Conservation (phyloP, 1,140 invertebrate genomes). For the Pentalonia nigronervosa region DNA sequence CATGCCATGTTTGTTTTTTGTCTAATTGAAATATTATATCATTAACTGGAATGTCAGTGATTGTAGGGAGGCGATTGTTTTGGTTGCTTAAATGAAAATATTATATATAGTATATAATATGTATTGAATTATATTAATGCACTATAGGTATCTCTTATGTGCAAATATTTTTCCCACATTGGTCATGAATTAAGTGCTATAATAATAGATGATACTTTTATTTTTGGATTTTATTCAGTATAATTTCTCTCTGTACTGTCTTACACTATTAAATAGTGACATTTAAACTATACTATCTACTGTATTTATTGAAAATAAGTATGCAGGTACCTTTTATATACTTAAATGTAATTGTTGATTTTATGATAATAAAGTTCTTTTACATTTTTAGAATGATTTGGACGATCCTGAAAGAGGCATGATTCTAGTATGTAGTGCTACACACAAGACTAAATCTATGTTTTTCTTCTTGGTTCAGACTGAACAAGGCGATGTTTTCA, state of each 20-base stretch:
- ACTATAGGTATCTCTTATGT: constrained; percentile 52
- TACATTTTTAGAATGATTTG: constrained; percentile 83
- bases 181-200: constrained; percentile 45
- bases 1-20: too few relatives aligned
- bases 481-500: constrained; percentile 97
- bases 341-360: background rate
- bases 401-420: constrained; percentile 99
- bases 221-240: background rate
- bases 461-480: constrained; percentile 96
- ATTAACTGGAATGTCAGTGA: too few relatives aligned
- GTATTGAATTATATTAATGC: background rate
- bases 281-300: background rate
- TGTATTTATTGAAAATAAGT: background rate
- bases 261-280: background rate
- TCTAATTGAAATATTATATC: too few relatives aligned
- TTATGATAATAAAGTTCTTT: background rate
- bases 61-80: too few relatives aligned
- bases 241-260: background rate
- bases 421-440: constrained; percentile 99
- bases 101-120: too few relatives aligned
- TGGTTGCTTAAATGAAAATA: too few relatives aligned
- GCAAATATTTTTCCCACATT: constrained; percentile 49
- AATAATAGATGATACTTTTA: background rate
- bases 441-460: constrained; percentile 99
- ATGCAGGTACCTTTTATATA: background rate